Base-by-base conservation (phyloP, 2,113 vertebrate species). In the Montifringilla adamsi region DNA sequence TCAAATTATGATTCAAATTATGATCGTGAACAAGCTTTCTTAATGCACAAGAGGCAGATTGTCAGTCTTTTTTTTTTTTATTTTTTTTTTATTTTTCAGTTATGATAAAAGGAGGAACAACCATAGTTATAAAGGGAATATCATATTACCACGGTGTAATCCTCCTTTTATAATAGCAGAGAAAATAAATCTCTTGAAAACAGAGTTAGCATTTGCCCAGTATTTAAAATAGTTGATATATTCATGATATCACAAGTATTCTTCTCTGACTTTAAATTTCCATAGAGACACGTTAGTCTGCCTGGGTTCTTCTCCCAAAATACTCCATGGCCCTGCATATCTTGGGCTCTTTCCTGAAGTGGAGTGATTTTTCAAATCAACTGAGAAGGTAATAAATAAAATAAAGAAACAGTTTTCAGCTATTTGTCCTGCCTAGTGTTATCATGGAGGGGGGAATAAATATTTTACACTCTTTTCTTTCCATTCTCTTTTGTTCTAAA, bases 101-200 rank as follows among this genome's bases (percentile, higher is more conserved):
- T 93, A 50, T 10, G 27, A 73, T 81, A 89, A 87, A 96, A 89
- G 58, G 58, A 83, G 15, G 46, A 63, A 89, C 93, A 87, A 41
- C 80, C 37, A 28, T 13, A 67, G 33, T 84, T 94, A 35, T 56
- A 83, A 88, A 86, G 76, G 72, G 41, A 92, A 80, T 80, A 73
- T 46, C 33, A 5, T 72, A 64, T 59, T 72, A 44, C 30, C 17
- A 10, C 2, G 18, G 35, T 75, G n/a, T 82, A 91, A 91, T 82
- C 35, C 41, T 82, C 11, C 44, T 60, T 89, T 93, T 75, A 27
- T 56, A 84, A 87, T 17, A 75, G 26, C 35, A 72, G 59, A 62
- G 50, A 89, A 80, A 84, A 53, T 28, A 7, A 2, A 11, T 46
- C 43, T 67, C 1, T 0, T 89, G 80, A 91, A 84, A 91, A 84